Conservation (phyloP, 2,797 vertebrate genomes). For the Simalia tracyae region DNA sequence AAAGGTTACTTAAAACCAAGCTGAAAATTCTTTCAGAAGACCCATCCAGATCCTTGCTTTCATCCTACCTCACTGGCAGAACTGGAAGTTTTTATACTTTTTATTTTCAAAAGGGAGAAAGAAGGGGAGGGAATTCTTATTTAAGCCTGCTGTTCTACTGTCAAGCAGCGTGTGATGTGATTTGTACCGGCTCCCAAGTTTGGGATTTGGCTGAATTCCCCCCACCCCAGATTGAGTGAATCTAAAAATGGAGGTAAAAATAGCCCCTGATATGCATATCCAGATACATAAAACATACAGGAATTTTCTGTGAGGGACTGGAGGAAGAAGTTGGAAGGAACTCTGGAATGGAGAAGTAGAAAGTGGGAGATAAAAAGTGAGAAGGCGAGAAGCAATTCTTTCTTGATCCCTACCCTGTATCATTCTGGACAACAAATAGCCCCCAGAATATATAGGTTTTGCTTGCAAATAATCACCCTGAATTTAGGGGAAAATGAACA, state of each 20-base stretch:
- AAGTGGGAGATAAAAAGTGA: too few species aligned
- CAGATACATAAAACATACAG: not conserved
- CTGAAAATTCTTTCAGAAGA: not conserved
- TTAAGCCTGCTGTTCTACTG: not conserved
- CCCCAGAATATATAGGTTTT: not conserved
- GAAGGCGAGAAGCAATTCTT: not conserved
- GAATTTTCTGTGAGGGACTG: not conserved
- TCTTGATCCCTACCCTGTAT: not conserved
- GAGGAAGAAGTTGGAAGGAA: not conserved
- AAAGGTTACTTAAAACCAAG: not conserved
- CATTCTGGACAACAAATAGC: not conserved
- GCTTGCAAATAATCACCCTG: not conserved
- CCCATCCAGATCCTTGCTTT: not conserved
- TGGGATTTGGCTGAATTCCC: not conserved
- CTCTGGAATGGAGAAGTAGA: not conserved
- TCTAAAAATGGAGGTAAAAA: not conserved
- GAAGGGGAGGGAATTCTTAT: not conserved
- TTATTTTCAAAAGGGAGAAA: not conserved
- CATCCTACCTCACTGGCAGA: not conserved
- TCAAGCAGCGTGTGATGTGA: not conserved
- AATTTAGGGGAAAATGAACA: not conserved
- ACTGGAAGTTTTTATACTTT: not conserved
- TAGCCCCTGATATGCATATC: too few species aligned
- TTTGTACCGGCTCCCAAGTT: not conserved
- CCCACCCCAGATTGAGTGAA: not conserved